Percentiles rank a stretch among this genome's conserved stretches.
Evolutionary conservation across 1,140 invertebrate species (phyloP).

Genomic region (Harlomillsia oculata): DNA sequence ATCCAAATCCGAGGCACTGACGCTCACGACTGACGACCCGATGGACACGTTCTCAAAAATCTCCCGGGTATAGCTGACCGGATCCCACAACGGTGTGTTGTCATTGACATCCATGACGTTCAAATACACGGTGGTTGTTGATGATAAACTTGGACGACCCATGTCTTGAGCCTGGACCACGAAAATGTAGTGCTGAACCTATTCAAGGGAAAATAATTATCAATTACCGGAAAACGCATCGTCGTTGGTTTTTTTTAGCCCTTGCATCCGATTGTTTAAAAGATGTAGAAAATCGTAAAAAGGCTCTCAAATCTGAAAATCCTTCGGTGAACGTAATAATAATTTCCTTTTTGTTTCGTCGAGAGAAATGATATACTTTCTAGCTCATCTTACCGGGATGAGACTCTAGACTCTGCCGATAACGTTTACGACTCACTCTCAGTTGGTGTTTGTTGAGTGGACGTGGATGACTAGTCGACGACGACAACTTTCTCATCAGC

Average conservation of each 20-base stretch:
- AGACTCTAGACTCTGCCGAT: no score
- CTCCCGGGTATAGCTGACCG: slow-evolving; percentile 76
- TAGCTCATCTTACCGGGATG: no score
- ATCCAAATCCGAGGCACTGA: slow-evolving; percentile 82
- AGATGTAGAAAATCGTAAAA: no score
- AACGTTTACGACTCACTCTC: no score
- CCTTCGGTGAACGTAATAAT: no score
- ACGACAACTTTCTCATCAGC: no score
- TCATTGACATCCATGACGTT: slow-evolving; percentile 92
- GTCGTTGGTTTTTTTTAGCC: neutral
- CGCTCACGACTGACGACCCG: slow-evolving; percentile 65
- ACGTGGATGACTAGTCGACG: no score
- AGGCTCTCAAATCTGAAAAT: no score
- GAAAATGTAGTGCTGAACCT: slow-evolving; percentile 88
- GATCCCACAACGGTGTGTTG: slow-evolving; percentile 79
- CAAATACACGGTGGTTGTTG: slow-evolving; percentile 81
- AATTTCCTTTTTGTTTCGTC: no score
- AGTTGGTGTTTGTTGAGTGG: no score
- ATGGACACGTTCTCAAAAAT: slow-evolving; percentile 75
- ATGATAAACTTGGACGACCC: slow-evolving; percentile 76
- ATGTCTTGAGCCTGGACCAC: slow-evolving; percentile 84
- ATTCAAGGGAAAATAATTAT: slow-evolving; percentile 31
- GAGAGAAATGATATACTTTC: no score
- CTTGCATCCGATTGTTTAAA: neutral
- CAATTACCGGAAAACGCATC: neutral